A percentile compares a stretch with the other conserved stretches of the same genome.
These are phyloP conservation scores for Notechis scutatus DNA, from an alignment of 2,113 vertebrate genomes.

Conservation along the genomic window DNA sequence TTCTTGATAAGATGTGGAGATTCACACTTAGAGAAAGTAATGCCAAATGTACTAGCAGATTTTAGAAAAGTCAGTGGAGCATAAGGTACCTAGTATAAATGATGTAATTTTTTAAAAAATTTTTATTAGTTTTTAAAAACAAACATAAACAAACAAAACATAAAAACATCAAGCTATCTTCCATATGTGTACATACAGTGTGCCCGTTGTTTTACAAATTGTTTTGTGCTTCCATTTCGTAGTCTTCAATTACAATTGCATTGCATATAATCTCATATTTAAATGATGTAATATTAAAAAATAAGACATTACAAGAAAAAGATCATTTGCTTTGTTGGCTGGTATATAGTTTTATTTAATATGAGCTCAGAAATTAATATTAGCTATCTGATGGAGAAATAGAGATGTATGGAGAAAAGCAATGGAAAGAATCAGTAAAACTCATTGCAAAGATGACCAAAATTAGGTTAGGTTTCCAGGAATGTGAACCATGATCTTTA, in stretches of 20 bases:
- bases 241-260: too few species aligned
- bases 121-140: too few species aligned
- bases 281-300: neutral
- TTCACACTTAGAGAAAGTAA: neutral
- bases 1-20: neutral
- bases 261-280: too few species aligned
- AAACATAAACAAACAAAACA: too few species aligned
- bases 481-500: neutral
- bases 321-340: neutral
- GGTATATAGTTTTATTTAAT: neutral
- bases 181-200: too few species aligned
- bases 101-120: neutral
- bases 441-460: neutral
- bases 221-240: too few species aligned
- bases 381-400: neutral
- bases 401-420: neutral
- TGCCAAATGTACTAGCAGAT: neutral
- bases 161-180: too few species aligned
- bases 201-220: too few species aligned
- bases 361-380: neutral
- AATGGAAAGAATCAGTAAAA: conserved; percentile 21
- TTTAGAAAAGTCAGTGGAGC: neutral
- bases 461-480: neutral
- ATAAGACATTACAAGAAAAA: neutral
- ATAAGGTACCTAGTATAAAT: neutral